phyloP scores from a whole-genome alignment of 64 coral and sea anemone species.

The Montipora foliosa region DNA sequence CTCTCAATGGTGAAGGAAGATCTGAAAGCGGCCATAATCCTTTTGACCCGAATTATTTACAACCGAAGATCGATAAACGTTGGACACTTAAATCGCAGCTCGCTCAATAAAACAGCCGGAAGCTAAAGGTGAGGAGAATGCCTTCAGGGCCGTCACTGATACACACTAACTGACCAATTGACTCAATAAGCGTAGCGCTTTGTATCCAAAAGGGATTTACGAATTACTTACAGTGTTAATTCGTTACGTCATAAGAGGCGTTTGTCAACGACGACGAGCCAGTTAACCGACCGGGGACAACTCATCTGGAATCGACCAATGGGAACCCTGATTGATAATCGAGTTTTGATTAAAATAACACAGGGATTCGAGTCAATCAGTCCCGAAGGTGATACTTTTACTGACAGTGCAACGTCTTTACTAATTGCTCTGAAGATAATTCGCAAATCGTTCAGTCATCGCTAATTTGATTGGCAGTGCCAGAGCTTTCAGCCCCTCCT shows the following conservation, averaged over 20 bases:
- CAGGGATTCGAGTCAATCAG: slow-evolving; percentile 79
- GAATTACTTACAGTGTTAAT: slow-evolving; percentile 98
- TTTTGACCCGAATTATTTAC: slow-evolving; percentile 35
- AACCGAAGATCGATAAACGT: slow-evolving; percentile 24
- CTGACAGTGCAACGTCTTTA: slow-evolving; percentile 91
- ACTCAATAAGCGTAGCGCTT: slow-evolving; percentile 81
- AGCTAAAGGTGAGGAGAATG: background rate
- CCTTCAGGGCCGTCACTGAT: slow-evolving; percentile 42
- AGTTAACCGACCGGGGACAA: slow-evolving; percentile 38
- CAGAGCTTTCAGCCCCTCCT: slow-evolving; percentile 75
- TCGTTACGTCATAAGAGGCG: slow-evolving; percentile 91
- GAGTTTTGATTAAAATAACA: slow-evolving; percentile 98
- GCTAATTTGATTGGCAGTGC: slow-evolving; percentile 75
- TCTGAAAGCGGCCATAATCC: slow-evolving; percentile 79
- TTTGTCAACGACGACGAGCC: slow-evolving; percentile 82
- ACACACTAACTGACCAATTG: slow-evolving; percentile 89
- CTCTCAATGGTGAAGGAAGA: slow-evolving; percentile 98
- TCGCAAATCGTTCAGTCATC: slow-evolving; percentile 67
- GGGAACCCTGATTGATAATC: slow-evolving; percentile 68
- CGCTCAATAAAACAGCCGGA: slow-evolving; percentile 23
- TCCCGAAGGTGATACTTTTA: slow-evolving; percentile 65
- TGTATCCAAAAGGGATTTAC: slow-evolving; percentile 98
- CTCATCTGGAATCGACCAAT: slow-evolving; percentile 74
- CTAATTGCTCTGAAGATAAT: slow-evolving; percentile 78
- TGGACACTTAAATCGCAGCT: slow-evolving; percentile 6